Base-by-base conservation (phyloP, 2,797 vertebrate genomes). In the Hyperoplus lanceolatus region DNA sequence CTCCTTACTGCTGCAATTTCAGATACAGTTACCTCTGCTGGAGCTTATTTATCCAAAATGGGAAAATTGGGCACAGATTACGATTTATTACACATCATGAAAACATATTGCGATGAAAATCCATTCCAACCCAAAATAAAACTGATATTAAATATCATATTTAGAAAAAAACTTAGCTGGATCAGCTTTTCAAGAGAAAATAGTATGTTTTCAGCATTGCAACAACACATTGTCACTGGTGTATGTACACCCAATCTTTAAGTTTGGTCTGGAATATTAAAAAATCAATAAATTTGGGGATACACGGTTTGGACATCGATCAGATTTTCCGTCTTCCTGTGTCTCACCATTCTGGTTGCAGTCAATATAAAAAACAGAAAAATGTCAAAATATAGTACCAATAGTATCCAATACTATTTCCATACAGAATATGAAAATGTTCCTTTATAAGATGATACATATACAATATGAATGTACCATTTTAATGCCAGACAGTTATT, bases 91-190 rank as follows among this genome's bases (percentile, higher is more conserved):
- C 43, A 54, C 14, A 58, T 29, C 16, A 5, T 68, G 63, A 61
- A 12, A 42, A 41, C 12, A 53, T 45, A 49, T n/a, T 45, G 15
- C n/a, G 39, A 55, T 14, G n/a, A 62, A 68, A 71, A 69, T 14
- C 57, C 8, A 4, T 15, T 46, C 45, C 8, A 42, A 36, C 11
- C 59, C 21, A 21, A 18, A 57, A 41, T 59, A 7, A 41, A 58
- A 65, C 18, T 64, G 3, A 60, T 72, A 9, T 59, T 53, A 16
- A 45, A 68, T 45, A 59, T 7, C n/a, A 63, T 45, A 45, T 14
- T 46, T 21, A n/a, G 49, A 50, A 42, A n/a, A 4, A 39, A 58
- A 15, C 6, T 49, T 43, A 8, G 5, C 8, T 6, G 18, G 18
- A 3, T 42, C 8, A n/a, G 39, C 10, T 8, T 49, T 68, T 45